Conservation (phyloP, 2,888 invertebrate genomes). For the Epinotia nisella region DNA sequence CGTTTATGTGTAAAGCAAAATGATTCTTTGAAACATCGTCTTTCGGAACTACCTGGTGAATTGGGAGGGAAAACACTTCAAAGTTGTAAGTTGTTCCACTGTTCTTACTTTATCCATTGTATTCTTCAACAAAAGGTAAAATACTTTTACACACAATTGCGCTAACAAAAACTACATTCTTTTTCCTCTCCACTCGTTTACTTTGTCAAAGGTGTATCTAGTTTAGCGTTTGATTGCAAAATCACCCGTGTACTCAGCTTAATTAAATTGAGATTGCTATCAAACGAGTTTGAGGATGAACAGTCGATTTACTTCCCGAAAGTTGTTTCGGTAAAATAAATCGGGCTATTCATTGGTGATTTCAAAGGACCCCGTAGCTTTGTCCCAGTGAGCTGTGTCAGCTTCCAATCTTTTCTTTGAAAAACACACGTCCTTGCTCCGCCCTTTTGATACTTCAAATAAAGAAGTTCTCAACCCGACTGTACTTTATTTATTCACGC, state of each 20-base stretch:
- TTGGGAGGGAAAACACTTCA: background rate
- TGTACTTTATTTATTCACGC: background rate
- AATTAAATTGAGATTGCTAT: slow-evolving; percentile 1
- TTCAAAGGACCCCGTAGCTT: slow-evolving; percentile 40
- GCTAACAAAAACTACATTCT: slow-evolving; percentile 1
- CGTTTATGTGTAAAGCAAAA: too few species aligned
- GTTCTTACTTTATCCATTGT: slow-evolving; percentile 5
- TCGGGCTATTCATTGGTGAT: slow-evolving; percentile 40
- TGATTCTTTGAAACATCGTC: too few species aligned
- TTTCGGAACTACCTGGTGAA: too few species aligned
- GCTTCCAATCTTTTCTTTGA: slow-evolving; percentile 29
- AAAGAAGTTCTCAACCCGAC: background rate
- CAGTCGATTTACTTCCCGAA: slow-evolving; percentile 13
- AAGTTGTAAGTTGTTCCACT: background rate
- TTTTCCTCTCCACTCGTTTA: background rate
- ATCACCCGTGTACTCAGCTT: background rate
- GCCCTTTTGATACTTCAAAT: background rate
- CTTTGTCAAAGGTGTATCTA: background rate
- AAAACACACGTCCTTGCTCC: slow-evolving; percentile 25
- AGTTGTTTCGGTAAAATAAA: slow-evolving; percentile 35
- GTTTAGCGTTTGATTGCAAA: slow-evolving; percentile 10
- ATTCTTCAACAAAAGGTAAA: background rate
- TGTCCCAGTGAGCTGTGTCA: slow-evolving; percentile 29
- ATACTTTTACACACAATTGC: slow-evolving; percentile 8
- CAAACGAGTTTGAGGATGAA: background rate